A percentile compares a stretch with the other conserved stretches of the same genome.
Evolutionary conservation across 1,140 invertebrate species (phyloP).

Genomic region (Magallana angulata): DNA sequence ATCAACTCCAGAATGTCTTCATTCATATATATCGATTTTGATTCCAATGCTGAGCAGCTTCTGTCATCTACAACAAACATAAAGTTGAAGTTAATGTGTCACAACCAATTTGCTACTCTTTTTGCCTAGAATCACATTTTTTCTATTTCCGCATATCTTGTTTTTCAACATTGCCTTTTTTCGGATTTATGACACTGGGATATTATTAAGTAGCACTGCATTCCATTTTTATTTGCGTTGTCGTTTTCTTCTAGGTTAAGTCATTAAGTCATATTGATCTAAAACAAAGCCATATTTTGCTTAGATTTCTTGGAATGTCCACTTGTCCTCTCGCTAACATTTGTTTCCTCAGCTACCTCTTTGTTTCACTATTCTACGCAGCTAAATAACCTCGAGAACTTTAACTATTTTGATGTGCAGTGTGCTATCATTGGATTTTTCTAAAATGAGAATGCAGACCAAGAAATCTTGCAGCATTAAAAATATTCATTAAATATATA

Average conservation of each 20-base stretch:
- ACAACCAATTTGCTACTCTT: constrained; percentile 14
- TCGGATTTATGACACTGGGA: no score
- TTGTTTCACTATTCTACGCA: no score
- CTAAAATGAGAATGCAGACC: no score
- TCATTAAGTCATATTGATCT: background rate
- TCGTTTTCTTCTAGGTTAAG: background rate
- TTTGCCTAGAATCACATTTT: background rate
- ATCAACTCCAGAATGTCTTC: constrained; percentile 18
- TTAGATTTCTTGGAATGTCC: constrained; percentile 23
- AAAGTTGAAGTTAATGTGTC: background rate
- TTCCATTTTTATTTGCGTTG: no score
- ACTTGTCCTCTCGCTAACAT: background rate
- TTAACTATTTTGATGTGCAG: background rate
- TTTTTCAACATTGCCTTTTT: no score
- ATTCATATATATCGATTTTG: constrained; percentile 32
- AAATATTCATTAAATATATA: no score
- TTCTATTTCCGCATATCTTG: background rate
- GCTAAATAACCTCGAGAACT: background rate
- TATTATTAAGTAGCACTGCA: no score
- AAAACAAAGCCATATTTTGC: background rate
- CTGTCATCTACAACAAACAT: constrained; percentile 18
- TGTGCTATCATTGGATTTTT: no score
- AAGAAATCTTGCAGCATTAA: no score
- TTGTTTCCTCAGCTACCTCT: background rate
- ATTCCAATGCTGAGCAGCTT: constrained; percentile 2